These are phyloP conservation scores for Meleagris gallopavo DNA, from an alignment of 2,113 vertebrate species.

Conservation along the genomic window DNA sequence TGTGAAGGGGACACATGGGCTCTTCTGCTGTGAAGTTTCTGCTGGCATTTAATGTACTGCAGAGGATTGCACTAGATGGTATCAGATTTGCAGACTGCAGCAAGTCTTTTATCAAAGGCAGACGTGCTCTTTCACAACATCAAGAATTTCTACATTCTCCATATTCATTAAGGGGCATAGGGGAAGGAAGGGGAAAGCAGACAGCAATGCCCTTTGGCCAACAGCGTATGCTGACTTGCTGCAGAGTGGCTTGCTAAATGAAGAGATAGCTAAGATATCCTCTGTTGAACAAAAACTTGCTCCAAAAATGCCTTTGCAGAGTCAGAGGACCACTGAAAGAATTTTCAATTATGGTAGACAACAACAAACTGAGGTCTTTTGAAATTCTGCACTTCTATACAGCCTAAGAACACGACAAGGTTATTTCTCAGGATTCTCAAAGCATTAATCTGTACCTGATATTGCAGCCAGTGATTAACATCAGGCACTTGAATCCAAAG, in stretches of 20 bases:
- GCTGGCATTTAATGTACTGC: conserved; percentile 12
- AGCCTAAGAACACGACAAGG: background rate
- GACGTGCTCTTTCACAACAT: background rate
- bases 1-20: background rate
- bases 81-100: conserved; percentile 67
- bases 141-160: background rate
- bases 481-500: background rate
- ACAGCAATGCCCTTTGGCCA: background rate
- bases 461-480: background rate
- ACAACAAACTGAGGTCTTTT: background rate
- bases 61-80: conserved; percentile 49
- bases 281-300: background rate
- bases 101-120: conserved; percentile 42
- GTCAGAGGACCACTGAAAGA: background rate
- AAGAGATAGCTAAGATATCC: background rate
- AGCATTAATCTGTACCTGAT: background rate
- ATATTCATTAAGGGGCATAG: background rate
- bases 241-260: conserved; percentile 3
- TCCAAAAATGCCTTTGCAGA: background rate
- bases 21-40: background rate
- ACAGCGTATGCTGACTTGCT: background rate
- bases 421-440: background rate
- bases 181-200: conserved; percentile 24
- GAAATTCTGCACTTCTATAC: background rate
- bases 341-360: background rate